Conservation (phyloP, 2,888 invertebrate species). For the Trachelus troglodyta region DNA sequence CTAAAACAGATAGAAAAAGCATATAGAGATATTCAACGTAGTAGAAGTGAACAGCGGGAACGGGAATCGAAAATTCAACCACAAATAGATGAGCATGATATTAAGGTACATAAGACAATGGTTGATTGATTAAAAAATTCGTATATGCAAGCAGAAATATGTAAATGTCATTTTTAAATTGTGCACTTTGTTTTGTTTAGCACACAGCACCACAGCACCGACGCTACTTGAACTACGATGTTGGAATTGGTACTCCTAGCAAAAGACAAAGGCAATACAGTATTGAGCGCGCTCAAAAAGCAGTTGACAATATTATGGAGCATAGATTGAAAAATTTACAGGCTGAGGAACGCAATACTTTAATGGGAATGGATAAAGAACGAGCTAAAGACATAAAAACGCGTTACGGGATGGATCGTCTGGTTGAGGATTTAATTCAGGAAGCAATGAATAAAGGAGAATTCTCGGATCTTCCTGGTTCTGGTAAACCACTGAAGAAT, state of each 20-base stretch:
- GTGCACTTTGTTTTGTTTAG: slow-evolving; percentile 57
- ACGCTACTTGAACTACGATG: slow-evolving; percentile 81
- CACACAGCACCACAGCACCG: slow-evolving; percentile 92
- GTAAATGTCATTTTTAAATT: slow-evolving; percentile 6
- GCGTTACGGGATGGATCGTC: slow-evolving; percentile 81
- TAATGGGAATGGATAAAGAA: slow-evolving; percentile 49
- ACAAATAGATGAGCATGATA: slow-evolving; percentile 72
- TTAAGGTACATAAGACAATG: slow-evolving; percentile 66
- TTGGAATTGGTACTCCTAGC: slow-evolving; percentile 82
- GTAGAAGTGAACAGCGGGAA: slow-evolving; percentile 39
- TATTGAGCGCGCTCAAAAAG: slow-evolving; percentile 75
- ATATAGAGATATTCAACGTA: slow-evolving; percentile 69
- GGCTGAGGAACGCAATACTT: slow-evolving; percentile 64
- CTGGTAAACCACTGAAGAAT: slow-evolving; percentile 82
- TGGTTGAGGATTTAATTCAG: slow-evolving; percentile 92
- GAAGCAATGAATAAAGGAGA: slow-evolving; percentile 92
- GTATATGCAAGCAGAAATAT: not conserved
- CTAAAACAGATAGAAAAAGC: slow-evolving; percentile 75
- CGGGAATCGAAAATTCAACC: slow-evolving; percentile 69
- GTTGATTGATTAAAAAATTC: not conserved
- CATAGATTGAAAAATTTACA: slow-evolving; percentile 72
- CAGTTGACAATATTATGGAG: slow-evolving; percentile 76
- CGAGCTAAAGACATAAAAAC: slow-evolving; percentile 56
- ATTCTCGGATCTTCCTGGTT: slow-evolving; percentile 85
- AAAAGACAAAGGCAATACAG: slow-evolving; percentile 84